Base-by-base conservation (phyloP, 2,797 vertebrate genomes). In the Octomys mimax region DNA sequence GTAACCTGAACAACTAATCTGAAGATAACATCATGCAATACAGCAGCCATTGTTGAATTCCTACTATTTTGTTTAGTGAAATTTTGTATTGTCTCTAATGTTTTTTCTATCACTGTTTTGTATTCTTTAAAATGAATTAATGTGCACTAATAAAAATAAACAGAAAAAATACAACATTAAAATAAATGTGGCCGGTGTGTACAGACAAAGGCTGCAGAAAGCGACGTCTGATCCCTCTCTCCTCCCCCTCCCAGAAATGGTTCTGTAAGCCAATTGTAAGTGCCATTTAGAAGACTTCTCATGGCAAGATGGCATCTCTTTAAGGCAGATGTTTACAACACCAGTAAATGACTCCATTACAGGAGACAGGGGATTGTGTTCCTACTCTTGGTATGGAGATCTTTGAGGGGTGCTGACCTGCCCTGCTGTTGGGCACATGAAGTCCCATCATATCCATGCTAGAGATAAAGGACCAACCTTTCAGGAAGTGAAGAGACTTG, bases 401-500 rank as follows among this genome's bases (percentile, higher is more conserved):
- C 84, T 28, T 87, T 36, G 26, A 96, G 54, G 86, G n/a, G 16
- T 88, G 22, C 92, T 7, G 36, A 66, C 59, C 46, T n/a, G 64
- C 21, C 73, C 19, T 59, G 68, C 18, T 5, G 1, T 75, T 82
- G 87, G 54, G 61, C 73, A 82, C 64, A 52, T 4, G 12, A 10
- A 24, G 52, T n/a, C 62, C 52, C 49, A 79, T 66, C 42, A n/a
- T 61, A 88, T 85, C 31, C 79, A 12, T 3, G 73, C 49, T 83
- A 39, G 42, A 87, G 68, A 70, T 86, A 75, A 78, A 89, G 94
- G 70, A 93, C 26, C 8, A 71, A 36, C 0, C 0, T 64, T 85
- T 87, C 61, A 94, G 78, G 79, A 82, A 62, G 78, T 61, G 75
- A 90, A 42, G 12, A 89, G 90, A 73, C 73, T 85, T 91, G 19